Evolutionary conservation across 92 coral and sea anemone species (phyloP).

Genomic region (Isaurus tuberculatus): DNA sequence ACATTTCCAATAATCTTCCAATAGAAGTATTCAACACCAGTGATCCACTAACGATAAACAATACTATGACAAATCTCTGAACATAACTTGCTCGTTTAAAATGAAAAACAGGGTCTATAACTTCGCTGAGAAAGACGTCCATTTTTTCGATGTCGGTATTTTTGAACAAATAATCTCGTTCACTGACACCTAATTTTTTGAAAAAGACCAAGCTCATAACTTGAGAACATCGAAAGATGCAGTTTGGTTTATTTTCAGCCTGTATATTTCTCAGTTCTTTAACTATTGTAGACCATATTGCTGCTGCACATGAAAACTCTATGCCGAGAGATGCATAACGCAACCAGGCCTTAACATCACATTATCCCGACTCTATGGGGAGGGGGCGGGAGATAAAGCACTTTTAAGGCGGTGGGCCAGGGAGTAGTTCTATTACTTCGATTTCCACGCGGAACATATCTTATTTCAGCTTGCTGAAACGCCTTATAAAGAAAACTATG

Average conservation of each 20-base stretch:
- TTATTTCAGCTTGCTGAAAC: too few relatives aligned
- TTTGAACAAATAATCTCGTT: constrained; percentile 26
- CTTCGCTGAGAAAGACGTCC: constrained; percentile 42
- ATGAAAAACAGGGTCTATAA: constrained; percentile 54
- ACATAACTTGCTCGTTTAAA: constrained; percentile 46
- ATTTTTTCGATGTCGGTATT: constrained; percentile 45
- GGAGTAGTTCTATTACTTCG: too few relatives aligned
- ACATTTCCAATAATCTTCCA: constrained; percentile 58
- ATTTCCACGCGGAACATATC: too few relatives aligned
- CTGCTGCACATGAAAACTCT: too few relatives aligned
- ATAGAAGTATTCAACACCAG: constrained; percentile 57
- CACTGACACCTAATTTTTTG: constrained; percentile 15
- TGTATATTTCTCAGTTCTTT: too few relatives aligned
- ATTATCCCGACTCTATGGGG: too few relatives aligned
- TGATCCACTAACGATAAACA: constrained; percentile 50
- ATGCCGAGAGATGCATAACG: too few relatives aligned
- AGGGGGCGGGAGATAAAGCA: too few relatives aligned
- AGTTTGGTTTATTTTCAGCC: neutral
- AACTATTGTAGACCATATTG: too few relatives aligned
- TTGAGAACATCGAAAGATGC: neutral
- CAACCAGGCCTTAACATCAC: too few relatives aligned
- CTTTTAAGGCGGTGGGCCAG: too few relatives aligned
- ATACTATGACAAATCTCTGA: constrained; percentile 47
- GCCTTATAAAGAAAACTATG: too few relatives aligned
- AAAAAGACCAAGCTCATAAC: constrained; percentile 27